phyloP scores from a whole-genome alignment of 2,113 vertebrate species.

The Falco punctatus region DNA sequence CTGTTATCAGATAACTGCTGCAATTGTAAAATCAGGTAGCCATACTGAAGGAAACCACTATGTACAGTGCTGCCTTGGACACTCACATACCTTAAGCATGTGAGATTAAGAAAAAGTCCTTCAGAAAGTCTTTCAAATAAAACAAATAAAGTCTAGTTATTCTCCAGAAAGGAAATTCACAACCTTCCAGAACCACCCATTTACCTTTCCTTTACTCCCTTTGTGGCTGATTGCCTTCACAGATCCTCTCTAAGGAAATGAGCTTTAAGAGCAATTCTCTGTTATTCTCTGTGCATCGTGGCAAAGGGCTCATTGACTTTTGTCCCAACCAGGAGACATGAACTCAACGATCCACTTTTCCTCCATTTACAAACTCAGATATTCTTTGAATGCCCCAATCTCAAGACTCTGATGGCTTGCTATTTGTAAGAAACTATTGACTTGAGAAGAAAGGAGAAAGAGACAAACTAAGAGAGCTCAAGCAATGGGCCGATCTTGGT shows the following conservation, averaged over 20 bases:
- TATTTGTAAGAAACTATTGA: background rate
- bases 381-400: background rate
- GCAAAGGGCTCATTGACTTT: background rate
- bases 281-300: rapidly evolving
- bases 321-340: background rate
- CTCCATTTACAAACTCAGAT: background rate
- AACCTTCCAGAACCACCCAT: background rate
- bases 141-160: background rate
- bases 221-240: background rate
- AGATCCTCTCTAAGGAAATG: background rate
- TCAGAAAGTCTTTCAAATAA: background rate
- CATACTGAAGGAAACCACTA: background rate
- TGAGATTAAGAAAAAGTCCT: background rate
- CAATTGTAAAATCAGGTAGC: background rate
- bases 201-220: background rate
- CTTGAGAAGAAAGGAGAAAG: background rate
- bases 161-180: background rate
- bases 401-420: background rate
- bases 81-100: background rate
- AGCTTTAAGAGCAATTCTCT: background rate
- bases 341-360: background rate
- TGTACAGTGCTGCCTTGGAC: background rate
- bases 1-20: background rate
- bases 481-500: background rate
- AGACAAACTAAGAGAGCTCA: background rate